These are phyloP conservation scores for Conus ventricosus DNA, from an alignment of 1,140 invertebrate genomes.

Conservation along the genomic window DNA sequence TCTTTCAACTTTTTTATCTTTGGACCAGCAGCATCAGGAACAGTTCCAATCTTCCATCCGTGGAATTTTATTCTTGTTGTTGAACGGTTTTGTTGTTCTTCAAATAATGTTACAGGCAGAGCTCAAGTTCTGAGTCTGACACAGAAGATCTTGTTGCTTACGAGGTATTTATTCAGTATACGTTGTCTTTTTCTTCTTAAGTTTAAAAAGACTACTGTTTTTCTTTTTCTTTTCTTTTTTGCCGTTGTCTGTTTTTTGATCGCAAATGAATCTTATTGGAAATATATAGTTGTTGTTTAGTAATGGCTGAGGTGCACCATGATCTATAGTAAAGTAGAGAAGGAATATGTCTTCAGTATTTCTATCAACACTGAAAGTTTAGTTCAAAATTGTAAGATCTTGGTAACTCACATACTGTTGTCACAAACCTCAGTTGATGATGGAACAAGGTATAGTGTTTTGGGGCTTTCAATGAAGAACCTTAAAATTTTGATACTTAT, in stretches of 20 bases:
- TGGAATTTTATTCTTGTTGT: not conserved
- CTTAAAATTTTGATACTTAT: too few relatives aligned
- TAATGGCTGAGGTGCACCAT: too few relatives aligned
- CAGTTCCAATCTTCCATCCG: not conserved
- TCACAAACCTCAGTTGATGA: too few relatives aligned
- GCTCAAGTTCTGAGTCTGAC: conserved; percentile 22
- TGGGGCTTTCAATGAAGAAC: too few relatives aligned
- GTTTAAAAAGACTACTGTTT: not conserved
- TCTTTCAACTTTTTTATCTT: not conserved
- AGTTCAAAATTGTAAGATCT: too few relatives aligned
- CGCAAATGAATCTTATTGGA: not conserved
- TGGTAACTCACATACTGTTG: too few relatives aligned
- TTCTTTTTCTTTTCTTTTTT: not conserved
- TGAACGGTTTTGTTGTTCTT: not conserved
- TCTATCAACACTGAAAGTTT: too few relatives aligned
- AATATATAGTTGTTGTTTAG: not conserved
- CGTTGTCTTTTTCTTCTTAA: not conserved
- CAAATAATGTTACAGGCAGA: conserved; percentile 2
- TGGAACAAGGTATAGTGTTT: too few relatives aligned
- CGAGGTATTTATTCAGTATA: not conserved
- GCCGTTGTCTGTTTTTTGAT: not conserved
- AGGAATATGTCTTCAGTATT: not conserved
- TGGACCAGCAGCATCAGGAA: too few relatives aligned
- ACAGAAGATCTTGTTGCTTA: conserved; percentile 14
- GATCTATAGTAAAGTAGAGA: not conserved